Evolutionary conservation across 2,797 vertebrate genomes (phyloP), one percentile per base, ranked within the genome.

Genomic region (Acipenser oxyrinchus): DNA sequence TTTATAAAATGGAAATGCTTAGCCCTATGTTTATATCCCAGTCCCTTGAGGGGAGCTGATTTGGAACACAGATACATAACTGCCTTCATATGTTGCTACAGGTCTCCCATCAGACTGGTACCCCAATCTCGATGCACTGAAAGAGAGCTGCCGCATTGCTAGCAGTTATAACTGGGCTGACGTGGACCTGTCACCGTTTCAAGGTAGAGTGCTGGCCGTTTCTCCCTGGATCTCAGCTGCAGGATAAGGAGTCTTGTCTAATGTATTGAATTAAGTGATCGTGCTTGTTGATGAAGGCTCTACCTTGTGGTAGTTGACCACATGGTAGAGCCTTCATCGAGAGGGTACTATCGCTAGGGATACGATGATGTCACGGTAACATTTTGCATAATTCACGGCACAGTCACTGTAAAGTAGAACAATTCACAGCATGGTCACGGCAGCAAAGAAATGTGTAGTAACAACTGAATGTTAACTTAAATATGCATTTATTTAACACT

Each of bases 131-230:
- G 94, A 95, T 80, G 91, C 93, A 81, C 89, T 95, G 79, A 95
- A 95, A 85, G 93, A 95, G 88, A 95, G 92, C 87, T 95, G 93
- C 87, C 92, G 94, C 72, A 94, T 95, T 75, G 94, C 94, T 76
- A 94, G 91, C 88, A 95, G 92, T 89, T 93, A 93, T 83, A 95
- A 95, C 86, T 95, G 94, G 94, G 91, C 93, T 67, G 93, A 94
- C 73, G 94, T 95, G 73, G 94, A 95, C 80, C 92, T 95, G 79
- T 94, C 93, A 77, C 94, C 94, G 79, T 95, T 93, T 72, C 93
- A 95, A 93, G 94, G 94, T 95, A 67, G 70, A 37, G 37, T 37
- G 37, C 37, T 70, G 66, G 51, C 75, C 73, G 62, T 66, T 72
- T 65, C 66, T 51, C 66, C 72, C 59, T 60, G 70, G 74, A 70